Conservation (phyloP, 2,797 vertebrate genomes). For the Carapus acus region DNA sequence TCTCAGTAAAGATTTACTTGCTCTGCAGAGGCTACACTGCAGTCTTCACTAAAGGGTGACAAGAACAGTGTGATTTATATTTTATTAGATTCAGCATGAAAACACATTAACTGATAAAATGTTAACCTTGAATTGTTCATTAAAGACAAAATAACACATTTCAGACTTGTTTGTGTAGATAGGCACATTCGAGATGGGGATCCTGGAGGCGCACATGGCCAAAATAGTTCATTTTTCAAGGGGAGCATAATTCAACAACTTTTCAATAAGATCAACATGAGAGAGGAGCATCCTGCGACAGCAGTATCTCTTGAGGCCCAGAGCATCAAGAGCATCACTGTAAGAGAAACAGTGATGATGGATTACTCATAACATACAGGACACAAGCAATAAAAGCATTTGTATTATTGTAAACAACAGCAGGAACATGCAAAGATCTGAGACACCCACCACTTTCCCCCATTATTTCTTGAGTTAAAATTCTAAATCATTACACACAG, state of each 20-base stretch:
- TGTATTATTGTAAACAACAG: constrained; percentile 2
- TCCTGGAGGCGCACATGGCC: no score
- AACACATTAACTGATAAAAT: no score
- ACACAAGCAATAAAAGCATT: constrained; percentile 2
- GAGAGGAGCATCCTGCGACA: constrained; percentile 95
- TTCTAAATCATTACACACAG: no score
- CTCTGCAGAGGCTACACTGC: no score
- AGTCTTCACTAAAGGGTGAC: no score
- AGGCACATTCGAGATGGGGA: no score
- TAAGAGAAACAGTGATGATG: constrained; percentile 12
- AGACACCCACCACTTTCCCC: constrained; percentile 3
- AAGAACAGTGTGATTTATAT: no score
- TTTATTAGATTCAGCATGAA: no score
- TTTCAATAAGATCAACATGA: constrained; percentile 97
- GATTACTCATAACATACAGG: constrained; percentile 16
- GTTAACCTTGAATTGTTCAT: no score
- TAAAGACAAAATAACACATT: no score
- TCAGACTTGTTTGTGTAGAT: not conserved
- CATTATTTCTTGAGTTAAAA: no score
- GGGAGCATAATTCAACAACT: constrained; percentile 93
- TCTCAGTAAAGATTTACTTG: no score
- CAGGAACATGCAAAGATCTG: constrained; percentile 1
- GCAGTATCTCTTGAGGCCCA: constrained; percentile 92
- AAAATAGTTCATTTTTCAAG: constrained; percentile 82
- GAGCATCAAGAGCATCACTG: constrained; percentile 92